Evolutionary conservation across 2,113 vertebrate species (phyloP).

Genomic region (Phoenicopterus ruber): DNA sequence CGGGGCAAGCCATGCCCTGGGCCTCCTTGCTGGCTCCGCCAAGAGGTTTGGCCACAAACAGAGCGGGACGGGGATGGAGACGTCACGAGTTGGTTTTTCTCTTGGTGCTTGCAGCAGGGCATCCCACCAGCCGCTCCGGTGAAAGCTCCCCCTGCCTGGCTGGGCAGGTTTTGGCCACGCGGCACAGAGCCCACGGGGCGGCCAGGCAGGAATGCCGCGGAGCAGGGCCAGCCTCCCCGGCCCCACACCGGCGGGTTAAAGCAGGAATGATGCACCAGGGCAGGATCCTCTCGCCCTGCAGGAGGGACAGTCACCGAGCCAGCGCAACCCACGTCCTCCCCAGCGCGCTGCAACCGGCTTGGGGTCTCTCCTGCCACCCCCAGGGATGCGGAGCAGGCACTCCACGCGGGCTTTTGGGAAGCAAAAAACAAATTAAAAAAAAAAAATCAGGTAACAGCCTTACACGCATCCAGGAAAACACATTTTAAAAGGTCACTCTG

Average conservation of each 20-base stretch:
- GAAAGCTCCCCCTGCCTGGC: not conserved
- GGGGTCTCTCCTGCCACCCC: not conserved
- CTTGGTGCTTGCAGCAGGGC: not conserved
- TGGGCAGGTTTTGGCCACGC: not conserved
- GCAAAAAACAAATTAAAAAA: not conserved
- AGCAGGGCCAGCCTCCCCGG: not conserved
- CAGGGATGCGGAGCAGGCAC: not conserved
- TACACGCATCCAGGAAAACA: not conserved
- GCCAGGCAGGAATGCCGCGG: not conserved
- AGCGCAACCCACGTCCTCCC: rapidly evolving
- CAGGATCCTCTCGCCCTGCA: not conserved
- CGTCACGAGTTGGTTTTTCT: not conserved
- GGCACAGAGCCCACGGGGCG: not conserved
- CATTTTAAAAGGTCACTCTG: not conserved
- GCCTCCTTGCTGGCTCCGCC: not conserved
- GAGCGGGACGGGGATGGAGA: not conserved
- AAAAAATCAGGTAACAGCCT: not conserved
- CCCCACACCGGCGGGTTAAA: not conserved
- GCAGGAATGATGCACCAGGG: not conserved
- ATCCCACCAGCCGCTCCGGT: not conserved
- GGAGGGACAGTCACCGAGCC: not conserved
- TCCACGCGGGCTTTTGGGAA: not conserved
- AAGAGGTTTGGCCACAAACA: not conserved
- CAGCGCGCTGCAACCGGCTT: rapidly evolving
- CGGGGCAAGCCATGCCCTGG: not conserved